phyloP scores from a whole-genome alignment of 2,888 invertebrate species.

The Leptinotarsa peninsularis region DNA sequence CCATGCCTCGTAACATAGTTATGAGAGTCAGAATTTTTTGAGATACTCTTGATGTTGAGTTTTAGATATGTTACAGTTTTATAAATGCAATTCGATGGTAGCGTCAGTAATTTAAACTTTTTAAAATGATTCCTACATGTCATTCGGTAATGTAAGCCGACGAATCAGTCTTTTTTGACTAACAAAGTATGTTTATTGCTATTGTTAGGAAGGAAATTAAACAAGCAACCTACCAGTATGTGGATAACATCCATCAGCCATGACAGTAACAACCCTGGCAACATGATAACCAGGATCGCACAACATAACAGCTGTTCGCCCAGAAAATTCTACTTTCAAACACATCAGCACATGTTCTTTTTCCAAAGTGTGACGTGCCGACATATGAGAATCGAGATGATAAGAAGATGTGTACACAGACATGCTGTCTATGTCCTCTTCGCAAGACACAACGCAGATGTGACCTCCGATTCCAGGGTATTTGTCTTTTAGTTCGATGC shows the following conservation, averaged over 20 bases:
- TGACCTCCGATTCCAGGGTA: conserved; percentile 76
- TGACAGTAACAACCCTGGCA: conserved; percentile 85
- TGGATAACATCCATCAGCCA: conserved; percentile 86
- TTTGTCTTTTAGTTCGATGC: conserved; percentile 70
- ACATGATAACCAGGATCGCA: conserved; percentile 94
- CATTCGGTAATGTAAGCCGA: too few relatives aligned
- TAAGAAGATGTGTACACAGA: conserved; percentile 69
- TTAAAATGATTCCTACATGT: too few relatives aligned
- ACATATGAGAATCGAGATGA: conserved; percentile 65
- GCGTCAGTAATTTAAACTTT: too few relatives aligned
- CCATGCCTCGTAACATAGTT: too few relatives aligned
- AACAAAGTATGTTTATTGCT: conserved; percentile 32
- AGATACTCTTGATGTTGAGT: too few relatives aligned
- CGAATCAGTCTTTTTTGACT: too few relatives aligned
- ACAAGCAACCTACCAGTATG: conserved; percentile 75
- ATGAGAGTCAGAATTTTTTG: too few relatives aligned
- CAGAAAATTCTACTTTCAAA: conserved; percentile 78
- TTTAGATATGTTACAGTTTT: too few relatives aligned
- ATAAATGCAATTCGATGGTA: too few relatives aligned
- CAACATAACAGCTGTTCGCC: conserved; percentile 81
- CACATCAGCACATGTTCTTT: conserved; percentile 91
- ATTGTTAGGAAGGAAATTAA: too few relatives aligned
- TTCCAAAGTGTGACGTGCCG: conserved; percentile 75
- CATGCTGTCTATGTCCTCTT: conserved; percentile 80
- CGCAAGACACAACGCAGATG: conserved; percentile 85